A percentile compares a stretch with the other conserved stretches of the same genome.
Evolutionary conservation across 2,797 vertebrate genomes (phyloP).

Genomic region (Petrocephalus sullivani): DNA sequence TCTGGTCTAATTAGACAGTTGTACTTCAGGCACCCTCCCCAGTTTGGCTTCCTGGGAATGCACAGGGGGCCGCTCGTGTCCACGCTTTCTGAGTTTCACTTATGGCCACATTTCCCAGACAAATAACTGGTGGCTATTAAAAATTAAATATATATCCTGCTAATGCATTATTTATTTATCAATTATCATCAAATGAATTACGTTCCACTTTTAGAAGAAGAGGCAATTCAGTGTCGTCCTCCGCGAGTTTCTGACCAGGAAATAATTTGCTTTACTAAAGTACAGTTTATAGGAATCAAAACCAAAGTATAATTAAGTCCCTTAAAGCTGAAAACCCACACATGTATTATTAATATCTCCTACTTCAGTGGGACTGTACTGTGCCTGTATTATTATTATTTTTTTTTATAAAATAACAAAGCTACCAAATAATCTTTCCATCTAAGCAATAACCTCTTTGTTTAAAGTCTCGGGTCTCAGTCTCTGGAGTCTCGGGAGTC

Average conservation of each 20-base stretch:
- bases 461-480: background rate
- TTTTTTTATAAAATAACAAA: background rate
- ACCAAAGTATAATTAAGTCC: background rate
- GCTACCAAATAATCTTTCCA: background rate
- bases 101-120: background rate
- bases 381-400: too few relatives aligned
- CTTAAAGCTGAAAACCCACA: background rate
- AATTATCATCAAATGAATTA: background rate
- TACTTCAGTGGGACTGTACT: background rate
- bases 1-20: background rate
- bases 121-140: constrained; percentile 8
- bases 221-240: background rate
- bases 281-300: background rate
- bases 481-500: too few relatives aligned
- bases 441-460: background rate
- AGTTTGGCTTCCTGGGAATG: background rate
- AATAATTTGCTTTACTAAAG: background rate
- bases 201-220: background rate
- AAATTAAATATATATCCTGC: constrained; percentile 8
- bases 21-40: background rate
- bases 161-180: background rate
- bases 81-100: background rate
- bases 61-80: background rate
- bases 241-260: background rate
- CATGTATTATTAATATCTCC: background rate